A percentile compares a stretch with the other conserved stretches of the same genome.
Conservation (phyloP, 1,140 invertebrate species). For the Palaemon carinicauda region DNA sequence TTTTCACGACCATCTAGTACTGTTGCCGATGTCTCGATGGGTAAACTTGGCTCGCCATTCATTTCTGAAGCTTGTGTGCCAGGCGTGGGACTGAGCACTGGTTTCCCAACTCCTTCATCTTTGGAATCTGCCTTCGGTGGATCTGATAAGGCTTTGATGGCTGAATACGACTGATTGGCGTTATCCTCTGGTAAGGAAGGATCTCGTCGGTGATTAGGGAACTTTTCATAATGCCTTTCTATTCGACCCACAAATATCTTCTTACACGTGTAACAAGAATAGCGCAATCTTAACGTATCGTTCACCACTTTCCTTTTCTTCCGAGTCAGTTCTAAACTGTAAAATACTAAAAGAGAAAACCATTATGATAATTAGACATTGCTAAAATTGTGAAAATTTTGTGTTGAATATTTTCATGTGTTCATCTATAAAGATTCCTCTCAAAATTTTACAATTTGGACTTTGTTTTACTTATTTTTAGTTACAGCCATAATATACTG, state of each 20-base stretch:
- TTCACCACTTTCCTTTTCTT: slow-evolving; percentile 36
- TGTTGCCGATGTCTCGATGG: slow-evolving; percentile 46
- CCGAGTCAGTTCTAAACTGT: slow-evolving; percentile 35
- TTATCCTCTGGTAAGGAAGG: neutral
- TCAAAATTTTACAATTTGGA: no score
- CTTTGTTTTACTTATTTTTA: no score
- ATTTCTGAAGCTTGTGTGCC: slow-evolving; percentile 50
- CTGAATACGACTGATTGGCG: slow-evolving; percentile 15
- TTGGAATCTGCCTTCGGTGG: neutral
- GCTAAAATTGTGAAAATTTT: no score
- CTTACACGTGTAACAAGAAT: slow-evolving; percentile 47
- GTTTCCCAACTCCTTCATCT: slow-evolving; percentile 28
- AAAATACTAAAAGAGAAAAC: neutral
- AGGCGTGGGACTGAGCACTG: slow-evolving; percentile 52
- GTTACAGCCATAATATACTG: no score
- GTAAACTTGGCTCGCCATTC: slow-evolving; percentile 46
- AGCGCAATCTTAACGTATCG: slow-evolving; percentile 20
- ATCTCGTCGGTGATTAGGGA: slow-evolving; percentile 44
- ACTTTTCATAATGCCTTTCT: slow-evolving; percentile 48
- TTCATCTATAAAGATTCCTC: no score
- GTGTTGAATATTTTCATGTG: no score
- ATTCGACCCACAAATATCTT: slow-evolving; percentile 53
- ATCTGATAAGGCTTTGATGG: slow-evolving; percentile 29
- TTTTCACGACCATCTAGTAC: neutral
- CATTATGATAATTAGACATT: no score